Evolutionary conservation across 2,797 vertebrate species (phyloP).

Genomic region (Agapornis canus): DNA sequence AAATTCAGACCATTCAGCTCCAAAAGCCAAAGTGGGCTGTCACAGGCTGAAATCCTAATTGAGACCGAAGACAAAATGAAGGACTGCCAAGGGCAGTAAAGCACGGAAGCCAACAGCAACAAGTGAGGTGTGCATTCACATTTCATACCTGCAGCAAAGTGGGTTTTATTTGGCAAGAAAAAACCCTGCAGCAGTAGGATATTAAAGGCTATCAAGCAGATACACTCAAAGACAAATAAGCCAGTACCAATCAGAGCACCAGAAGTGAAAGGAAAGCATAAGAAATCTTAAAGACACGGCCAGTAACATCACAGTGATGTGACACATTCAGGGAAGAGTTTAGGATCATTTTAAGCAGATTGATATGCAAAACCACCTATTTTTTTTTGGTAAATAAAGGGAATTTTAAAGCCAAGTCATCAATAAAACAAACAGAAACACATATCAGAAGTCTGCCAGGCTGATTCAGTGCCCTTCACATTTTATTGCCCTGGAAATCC

Average conservation of each 20-base stretch:
- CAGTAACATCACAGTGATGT: neutral
- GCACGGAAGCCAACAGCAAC: neutral
- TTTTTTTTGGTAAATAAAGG: neutral
- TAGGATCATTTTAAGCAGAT: neutral
- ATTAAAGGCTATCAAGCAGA: neutral
- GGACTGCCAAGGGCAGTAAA: neutral
- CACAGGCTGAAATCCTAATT: neutral
- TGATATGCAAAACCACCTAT: fast-evolving
- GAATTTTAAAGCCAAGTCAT: neutral
- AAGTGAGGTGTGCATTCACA: neutral
- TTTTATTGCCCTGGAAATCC: neutral
- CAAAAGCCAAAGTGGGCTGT: neutral
- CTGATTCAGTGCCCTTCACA: neutral
- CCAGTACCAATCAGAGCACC: neutral
- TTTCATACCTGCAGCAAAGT: neutral
- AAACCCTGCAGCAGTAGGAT: neutral
- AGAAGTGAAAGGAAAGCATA: fast-evolving
- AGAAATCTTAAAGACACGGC: neutral
- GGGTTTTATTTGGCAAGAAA: neutral
- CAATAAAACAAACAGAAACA: neutral
- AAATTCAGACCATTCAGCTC: neutral
- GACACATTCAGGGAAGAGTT: neutral
- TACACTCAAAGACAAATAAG: neutral
- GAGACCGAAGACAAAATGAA: neutral
- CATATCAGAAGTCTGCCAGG: slow-evolving; percentile 20